phyloP scores from a whole-genome alignment of 2,797 vertebrate species.

The Poeciliopsis turneri region DNA sequence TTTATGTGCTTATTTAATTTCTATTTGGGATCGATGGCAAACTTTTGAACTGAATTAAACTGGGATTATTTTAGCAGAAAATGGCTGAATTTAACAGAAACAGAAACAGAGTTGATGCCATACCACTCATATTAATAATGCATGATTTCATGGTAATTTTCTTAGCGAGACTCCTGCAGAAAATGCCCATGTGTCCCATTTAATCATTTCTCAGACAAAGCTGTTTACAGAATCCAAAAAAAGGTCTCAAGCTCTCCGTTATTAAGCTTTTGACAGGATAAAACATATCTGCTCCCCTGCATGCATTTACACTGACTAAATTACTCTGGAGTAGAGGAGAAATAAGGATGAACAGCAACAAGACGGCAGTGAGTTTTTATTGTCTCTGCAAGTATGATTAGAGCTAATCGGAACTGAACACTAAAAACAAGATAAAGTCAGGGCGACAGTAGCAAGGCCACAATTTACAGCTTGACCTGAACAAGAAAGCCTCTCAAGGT shows the following conservation, averaged over 20 bases:
- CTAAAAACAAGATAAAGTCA: slow-evolving; percentile 16
- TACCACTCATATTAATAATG: neutral
- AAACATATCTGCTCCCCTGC: slow-evolving; percentile 9
- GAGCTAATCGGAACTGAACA: slow-evolving; percentile 12
- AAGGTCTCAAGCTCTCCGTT: neutral
- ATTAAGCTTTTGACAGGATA: slow-evolving; percentile 8
- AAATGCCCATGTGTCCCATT: neutral
- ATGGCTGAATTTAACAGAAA: neutral
- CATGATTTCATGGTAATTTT: neutral
- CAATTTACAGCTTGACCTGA: slow-evolving; percentile 13
- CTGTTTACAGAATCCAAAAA: neutral
- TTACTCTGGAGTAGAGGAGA: neutral
- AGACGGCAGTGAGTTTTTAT: neutral
- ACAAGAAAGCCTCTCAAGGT: slow-evolving; percentile 4
- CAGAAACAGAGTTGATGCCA: neutral
- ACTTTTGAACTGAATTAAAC: too few relatives aligned
- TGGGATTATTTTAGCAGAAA: neutral
- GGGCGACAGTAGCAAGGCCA: neutral
- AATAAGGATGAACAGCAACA: neutral
- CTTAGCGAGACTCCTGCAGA: neutral
- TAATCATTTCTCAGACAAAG: neutral
- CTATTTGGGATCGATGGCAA: too few relatives aligned
- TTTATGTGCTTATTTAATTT: too few relatives aligned
- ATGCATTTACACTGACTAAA: neutral
- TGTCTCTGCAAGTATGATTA: neutral